Evolutionary conservation across 2,113 vertebrate species (phyloP), one percentile per base, ranked within the genome.

Genomic region (Callorhinus ursinus): DNA sequence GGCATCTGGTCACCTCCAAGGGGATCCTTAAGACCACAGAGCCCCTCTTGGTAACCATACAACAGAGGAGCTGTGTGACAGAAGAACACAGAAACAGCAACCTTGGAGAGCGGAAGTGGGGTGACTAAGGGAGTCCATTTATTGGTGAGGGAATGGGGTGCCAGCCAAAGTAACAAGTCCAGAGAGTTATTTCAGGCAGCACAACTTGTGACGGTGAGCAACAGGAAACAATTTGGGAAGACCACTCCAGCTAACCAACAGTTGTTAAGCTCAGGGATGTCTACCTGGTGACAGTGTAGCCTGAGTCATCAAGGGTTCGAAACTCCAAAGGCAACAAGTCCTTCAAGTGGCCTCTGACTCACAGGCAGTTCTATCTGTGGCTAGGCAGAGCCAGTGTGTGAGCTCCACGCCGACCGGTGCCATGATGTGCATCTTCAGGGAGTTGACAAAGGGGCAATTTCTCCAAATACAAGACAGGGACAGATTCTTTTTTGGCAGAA

Each of bases 341-440:
- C 71, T 74, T 21, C 36, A n/a, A 22, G 36, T 76, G 49, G 87
- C 21, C 4, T 26, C n/a, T 71, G 81, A 42, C 4, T 8, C 5
- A 2, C 2, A 12, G 19, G 61, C 26, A 7, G 42, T 10, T 21
- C 13, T 31, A 7, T 39, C 33, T 16, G 14, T 14, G 55, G 71
- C n/a, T 42, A 74, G 63, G 31, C 2, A 14, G 53, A 36, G 57
- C 36, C 46, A 49, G 42, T 6, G 16, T 74, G 42, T 51, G 26
- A 72, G 36, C 2, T 7, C 31, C 12, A 24, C 10, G 24, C 4
- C 16, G 28, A 42, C 1, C 15, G 21, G 61, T 11, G 0, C 3
- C 14, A 36, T 14, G 16, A 26, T 55, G 11, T 11, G 61, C n/a
- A 13, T 26, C 74, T 39, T 65, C 42, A 63, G 10, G 71, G 49